Evolutionary conservation across 2,888 invertebrate species (phyloP).

Genomic region (Drosophila planitibia): DNA sequence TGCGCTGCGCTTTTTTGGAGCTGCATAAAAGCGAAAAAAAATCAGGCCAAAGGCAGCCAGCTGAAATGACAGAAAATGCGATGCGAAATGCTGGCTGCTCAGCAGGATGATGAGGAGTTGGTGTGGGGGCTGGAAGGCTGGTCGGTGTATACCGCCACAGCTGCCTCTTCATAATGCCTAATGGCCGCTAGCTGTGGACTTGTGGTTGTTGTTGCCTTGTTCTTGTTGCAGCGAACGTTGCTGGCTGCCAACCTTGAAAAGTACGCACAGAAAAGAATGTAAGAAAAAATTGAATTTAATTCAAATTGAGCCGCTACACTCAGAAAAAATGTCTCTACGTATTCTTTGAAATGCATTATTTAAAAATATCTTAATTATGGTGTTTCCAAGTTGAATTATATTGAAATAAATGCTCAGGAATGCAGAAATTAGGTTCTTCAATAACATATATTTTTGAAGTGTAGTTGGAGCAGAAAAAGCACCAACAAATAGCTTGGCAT

Average conservation of each 20-base stretch:
- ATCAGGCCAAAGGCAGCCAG: conserved; percentile 48
- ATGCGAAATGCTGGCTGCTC: conserved; percentile 21
- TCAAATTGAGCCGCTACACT: conserved; percentile 63
- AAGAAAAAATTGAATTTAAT: conserved; percentile 70
- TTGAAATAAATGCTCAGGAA: neutral
- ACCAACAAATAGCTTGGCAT: conserved; percentile 40
- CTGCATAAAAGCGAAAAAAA: conserved; percentile 46
- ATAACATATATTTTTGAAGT: neutral
- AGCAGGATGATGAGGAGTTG: neutral
- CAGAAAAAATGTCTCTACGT: neutral
- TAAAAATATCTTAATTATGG: neutral
- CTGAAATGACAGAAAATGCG: conserved; percentile 65
- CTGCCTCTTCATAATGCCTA: conserved; percentile 56
- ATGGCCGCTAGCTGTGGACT: conserved; percentile 63
- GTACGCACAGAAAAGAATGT: conserved; percentile 6
- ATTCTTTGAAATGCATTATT: neutral
- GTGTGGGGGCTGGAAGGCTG: conserved; percentile 10
- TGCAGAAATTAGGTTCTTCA: neutral
- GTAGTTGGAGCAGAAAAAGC: conserved; percentile 12
- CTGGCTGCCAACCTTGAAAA: conserved; percentile 66
- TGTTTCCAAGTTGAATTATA: neutral
- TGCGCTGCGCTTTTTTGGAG: conserved; percentile 20
- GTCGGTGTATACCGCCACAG: conserved; percentile 13
- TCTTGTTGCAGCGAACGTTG: conserved; percentile 40
- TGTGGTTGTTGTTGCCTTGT: conserved; percentile 16